Percentiles rank a stretch among this genome's conserved stretches.
These are phyloP conservation scores for Lithobates pipiens DNA, from an alignment of 2,797 vertebrate species.

Conservation along the genomic window DNA sequence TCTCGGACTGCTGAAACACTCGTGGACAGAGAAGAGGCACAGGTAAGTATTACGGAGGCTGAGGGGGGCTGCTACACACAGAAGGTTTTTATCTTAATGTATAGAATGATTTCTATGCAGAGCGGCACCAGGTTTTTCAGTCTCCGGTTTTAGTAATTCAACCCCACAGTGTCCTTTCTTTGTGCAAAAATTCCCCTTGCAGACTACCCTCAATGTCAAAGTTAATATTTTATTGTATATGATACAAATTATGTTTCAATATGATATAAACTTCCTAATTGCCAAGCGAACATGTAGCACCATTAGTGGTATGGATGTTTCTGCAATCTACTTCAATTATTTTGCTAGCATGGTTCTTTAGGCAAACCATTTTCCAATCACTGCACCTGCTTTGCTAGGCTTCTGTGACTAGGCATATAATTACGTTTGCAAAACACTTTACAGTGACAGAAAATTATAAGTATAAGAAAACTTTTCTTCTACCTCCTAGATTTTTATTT, in stretches of 20 bases:
- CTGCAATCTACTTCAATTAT: neutral
- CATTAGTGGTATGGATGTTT: neutral
- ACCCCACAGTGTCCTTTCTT: too few relatives aligned
- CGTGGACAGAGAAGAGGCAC: too few relatives aligned
- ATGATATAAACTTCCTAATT: neutral
- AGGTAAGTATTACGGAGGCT: too few relatives aligned
- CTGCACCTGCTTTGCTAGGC: neutral
- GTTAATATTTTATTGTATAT: too few relatives aligned
- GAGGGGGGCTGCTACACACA: too few relatives aligned
- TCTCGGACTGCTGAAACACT: too few relatives aligned
- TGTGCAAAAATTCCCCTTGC: neutral
- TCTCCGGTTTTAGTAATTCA: too few relatives aligned
- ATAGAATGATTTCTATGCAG: too few relatives aligned
- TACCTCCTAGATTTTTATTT: neutral
- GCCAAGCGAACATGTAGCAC: neutral
- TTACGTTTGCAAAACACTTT: neutral
- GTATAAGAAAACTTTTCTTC: neutral
- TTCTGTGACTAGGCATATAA: too few relatives aligned
- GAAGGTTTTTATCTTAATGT: too few relatives aligned
- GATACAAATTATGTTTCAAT: too few relatives aligned
- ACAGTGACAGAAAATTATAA: neutral
- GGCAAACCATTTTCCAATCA: neutral
- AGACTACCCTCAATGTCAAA: neutral
- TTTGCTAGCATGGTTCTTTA: neutral
- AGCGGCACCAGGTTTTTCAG: too few relatives aligned